Conservation (phyloP, 2,113 vertebrate species). For the Tachuris rubrigastra region DNA sequence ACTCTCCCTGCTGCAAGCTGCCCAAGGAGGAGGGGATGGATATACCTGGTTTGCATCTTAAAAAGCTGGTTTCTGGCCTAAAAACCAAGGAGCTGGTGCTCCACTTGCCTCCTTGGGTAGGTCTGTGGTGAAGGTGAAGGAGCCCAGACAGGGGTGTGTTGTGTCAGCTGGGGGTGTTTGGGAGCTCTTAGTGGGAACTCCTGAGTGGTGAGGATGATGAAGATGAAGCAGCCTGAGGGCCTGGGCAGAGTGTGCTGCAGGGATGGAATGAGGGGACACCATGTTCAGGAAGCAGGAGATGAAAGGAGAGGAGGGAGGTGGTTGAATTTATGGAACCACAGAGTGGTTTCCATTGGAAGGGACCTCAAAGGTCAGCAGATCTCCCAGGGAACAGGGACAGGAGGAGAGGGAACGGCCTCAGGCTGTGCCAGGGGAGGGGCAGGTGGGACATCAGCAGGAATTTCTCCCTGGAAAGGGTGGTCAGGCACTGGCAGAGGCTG, state of each 20-base stretch:
- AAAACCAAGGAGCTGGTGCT: not conserved
- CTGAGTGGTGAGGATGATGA: fast-evolving
- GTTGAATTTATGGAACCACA: not conserved
- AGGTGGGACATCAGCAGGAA: not conserved
- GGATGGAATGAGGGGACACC: not conserved
- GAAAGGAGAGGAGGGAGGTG: not conserved
- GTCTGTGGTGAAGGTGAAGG: fast-evolving
- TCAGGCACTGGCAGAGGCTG: fast-evolving
- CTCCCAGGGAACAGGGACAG: not conserved
- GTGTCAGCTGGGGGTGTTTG: not conserved
- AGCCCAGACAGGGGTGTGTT: fast-evolving
- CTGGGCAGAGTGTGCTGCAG: not conserved
- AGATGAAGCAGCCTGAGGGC: fast-evolving
- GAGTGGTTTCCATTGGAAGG: fast-evolving
- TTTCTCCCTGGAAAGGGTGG: no score
- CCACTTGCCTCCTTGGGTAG: fast-evolving
- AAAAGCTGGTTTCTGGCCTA: fast-evolving
- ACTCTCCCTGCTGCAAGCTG: not conserved
- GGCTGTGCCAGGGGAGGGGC: not conserved
- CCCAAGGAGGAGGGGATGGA: not conserved
- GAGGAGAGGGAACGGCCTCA: fast-evolving
- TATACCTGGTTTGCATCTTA: not conserved
- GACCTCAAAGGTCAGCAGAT: not conserved
- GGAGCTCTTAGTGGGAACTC: not conserved
- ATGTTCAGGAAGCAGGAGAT: not conserved